These are phyloP conservation scores for Protonemura montana DNA, from an alignment of 2,888 invertebrate genomes.

Conservation along the genomic window DNA sequence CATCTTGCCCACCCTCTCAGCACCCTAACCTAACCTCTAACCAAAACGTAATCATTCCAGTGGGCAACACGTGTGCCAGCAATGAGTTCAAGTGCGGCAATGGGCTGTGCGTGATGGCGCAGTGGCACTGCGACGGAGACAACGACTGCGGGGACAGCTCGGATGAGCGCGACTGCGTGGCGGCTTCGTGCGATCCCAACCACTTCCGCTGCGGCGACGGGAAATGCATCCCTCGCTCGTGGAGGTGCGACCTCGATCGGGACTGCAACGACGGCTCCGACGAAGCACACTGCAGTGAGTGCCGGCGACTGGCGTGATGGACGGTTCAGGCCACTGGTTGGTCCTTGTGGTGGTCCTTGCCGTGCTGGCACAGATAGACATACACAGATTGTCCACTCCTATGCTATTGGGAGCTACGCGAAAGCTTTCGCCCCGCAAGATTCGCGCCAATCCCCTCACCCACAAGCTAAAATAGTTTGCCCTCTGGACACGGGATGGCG, in stretches of 20 bases:
- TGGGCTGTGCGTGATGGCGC: constrained; percentile 66
- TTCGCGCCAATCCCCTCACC: too few species aligned
- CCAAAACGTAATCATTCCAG: too few species aligned
- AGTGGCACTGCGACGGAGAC: constrained; percentile 72
- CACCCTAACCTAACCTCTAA: too few species aligned
- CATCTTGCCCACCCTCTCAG: too few species aligned
- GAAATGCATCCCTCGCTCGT: constrained; percentile 70
- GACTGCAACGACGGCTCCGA: constrained; percentile 71
- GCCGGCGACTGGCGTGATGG: background rate
- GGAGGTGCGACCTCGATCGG: constrained; percentile 68
- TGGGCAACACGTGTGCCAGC: constrained; percentile 65
- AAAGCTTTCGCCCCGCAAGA: too few species aligned
- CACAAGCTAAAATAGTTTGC: too few species aligned
- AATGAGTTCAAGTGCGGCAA: constrained; percentile 68
- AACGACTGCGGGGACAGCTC: constrained; percentile 73
- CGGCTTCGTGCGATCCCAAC: constrained; percentile 63
- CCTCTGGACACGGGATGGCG: too few species aligned
- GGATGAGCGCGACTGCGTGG: constrained; percentile 62
- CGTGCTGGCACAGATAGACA: too few species aligned
- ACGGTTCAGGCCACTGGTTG: background rate
- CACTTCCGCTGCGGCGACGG: constrained; percentile 66
- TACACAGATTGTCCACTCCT: too few species aligned
- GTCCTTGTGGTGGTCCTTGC: background rate
- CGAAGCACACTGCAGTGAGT: constrained; percentile 65
- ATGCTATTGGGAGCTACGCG: too few species aligned